Evolutionary conservation across 2,797 vertebrate genomes (phyloP).

Genomic region (Caiman crocodilus): DNA sequence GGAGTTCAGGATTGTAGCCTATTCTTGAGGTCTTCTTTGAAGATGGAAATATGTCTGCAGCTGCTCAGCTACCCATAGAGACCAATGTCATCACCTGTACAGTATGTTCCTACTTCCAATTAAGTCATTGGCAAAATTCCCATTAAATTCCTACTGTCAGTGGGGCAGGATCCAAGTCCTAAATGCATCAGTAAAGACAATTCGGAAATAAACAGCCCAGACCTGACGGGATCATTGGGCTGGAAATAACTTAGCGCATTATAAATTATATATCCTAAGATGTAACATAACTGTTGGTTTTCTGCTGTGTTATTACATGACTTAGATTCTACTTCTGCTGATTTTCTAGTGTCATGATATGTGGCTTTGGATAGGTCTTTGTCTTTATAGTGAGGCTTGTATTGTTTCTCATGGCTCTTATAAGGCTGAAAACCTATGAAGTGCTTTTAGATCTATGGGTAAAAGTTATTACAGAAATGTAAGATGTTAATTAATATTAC

Average conservation of each 20-base stretch:
- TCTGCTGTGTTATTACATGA: neutral
- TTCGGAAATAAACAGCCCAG: neutral
- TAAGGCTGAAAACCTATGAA: neutral
- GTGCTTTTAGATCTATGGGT: neutral
- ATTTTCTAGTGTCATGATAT: rapidly evolving
- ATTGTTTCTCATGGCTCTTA: neutral
- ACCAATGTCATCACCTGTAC: neutral
- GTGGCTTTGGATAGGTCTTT: neutral
- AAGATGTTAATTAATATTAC: conserved; percentile 7
- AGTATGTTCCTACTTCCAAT: neutral
- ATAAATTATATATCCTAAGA: neutral
- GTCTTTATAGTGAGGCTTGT: neutral
- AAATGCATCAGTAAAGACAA: neutral
- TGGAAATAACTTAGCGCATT: too few species aligned
- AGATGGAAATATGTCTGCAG: conserved; percentile 6
- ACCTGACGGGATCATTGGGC: neutral
- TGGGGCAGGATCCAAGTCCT: neutral
- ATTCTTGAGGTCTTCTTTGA: neutral
- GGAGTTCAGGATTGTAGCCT: conserved; percentile 1
- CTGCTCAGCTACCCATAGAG: conserved; percentile 15
- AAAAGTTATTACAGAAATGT: conserved; percentile 5
- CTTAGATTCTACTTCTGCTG: neutral
- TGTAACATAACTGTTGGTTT: neutral
- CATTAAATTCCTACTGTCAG: neutral
- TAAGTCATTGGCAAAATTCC: neutral